Evolutionary conservation across 2,888 invertebrate species (phyloP), one percentile per base, ranked within the genome.

Genomic region (Scelioninae gen. 1): DNA sequence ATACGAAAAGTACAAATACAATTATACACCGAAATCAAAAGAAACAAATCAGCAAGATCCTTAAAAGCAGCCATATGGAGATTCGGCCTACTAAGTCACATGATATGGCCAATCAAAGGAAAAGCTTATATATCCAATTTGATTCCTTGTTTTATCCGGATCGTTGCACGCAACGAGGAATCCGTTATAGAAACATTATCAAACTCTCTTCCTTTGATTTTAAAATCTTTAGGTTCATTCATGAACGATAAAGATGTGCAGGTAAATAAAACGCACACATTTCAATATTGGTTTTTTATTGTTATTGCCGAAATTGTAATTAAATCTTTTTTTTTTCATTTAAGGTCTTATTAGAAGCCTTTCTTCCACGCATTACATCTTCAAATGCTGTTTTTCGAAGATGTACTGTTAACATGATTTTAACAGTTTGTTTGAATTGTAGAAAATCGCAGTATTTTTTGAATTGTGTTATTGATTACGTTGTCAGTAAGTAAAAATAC

Each of bases 21-120:
- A 91, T 93, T 97, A 51, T 96, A 96, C 89, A 96, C 96, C 86
- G 96, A 96, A 93, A 96, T 97, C 53, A 96, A 96, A 91, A 95
- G 95, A 89, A 97, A 97, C 92, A 96, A 96, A 4, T 90, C 94
- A 43, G 93, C 95, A 0, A 94, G 96, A 78, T 95, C 95, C 38
- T 91, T 97, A 56, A 93, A 96, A 85, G 96, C 96, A 58, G 96
- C 97, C 32, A 92, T 97, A 5, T 95, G 94, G 93, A 93, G 96
- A 81, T 97, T 97, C 92, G 95, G 96, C 0, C 94, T 96, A 87
- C 94, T 97, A 85, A 95, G 95, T 84, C 95, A 96, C 85, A 94
- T 95, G 85, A 96, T 97, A 85, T 94, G 95, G 80, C 96, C 97
- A 16, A 95, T 95, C 77, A 96, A 96, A 92, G 95, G 96, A 83